Conservation (phyloP, 2,797 vertebrate species). For the Gorsachius magnificus region DNA sequence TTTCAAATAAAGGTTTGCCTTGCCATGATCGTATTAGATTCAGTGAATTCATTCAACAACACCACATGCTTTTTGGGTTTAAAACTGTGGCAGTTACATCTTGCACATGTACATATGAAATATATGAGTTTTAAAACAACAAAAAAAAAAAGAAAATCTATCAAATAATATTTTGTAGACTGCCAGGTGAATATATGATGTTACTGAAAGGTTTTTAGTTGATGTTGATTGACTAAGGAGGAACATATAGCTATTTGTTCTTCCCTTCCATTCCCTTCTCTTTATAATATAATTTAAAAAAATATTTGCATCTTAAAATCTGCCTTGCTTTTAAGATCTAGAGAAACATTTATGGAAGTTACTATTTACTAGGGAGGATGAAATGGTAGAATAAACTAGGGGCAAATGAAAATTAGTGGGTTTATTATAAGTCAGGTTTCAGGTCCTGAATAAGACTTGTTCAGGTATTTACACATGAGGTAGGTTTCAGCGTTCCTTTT, state of each 20-base stretch:
- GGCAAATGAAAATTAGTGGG: not conserved
- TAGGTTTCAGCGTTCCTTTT: not conserved
- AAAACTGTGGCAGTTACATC: not conserved
- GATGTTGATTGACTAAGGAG: not conserved
- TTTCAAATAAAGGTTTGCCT: not conserved
- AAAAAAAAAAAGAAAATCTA: not conserved
- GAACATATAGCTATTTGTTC: not conserved
- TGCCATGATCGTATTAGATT: not conserved
- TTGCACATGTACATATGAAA: not conserved
- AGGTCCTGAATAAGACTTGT: not conserved
- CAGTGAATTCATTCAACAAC: not conserved
- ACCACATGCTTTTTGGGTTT: fast-evolving
- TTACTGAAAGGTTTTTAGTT: not conserved
- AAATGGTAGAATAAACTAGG: not conserved
- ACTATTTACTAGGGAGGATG: not conserved
- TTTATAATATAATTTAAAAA: not conserved
- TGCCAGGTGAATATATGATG: not conserved
- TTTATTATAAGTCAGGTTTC: not conserved
- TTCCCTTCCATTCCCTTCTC: not conserved
- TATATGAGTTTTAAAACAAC: not conserved
- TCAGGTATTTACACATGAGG: not conserved
- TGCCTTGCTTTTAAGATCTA: not conserved
- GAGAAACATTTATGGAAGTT: not conserved
- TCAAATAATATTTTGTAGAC: not conserved
- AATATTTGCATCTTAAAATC: not conserved